A percentile compares a stretch with the other conserved stretches of the same genome.
These are phyloP conservation scores for Theretra japonica DNA, from an alignment of 2,888 invertebrate species.

Conservation along the genomic window DNA sequence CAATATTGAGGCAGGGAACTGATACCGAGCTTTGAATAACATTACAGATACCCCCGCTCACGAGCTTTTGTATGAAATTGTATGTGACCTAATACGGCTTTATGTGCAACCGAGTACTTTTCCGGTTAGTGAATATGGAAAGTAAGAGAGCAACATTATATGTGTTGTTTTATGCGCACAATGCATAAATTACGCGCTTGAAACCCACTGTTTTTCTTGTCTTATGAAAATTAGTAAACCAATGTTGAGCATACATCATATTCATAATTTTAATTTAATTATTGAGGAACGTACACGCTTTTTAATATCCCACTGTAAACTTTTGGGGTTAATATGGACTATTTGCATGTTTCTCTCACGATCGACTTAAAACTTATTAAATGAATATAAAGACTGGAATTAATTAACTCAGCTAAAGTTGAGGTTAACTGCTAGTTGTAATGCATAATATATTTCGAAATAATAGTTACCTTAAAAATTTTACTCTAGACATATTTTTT, in stretches of 20 bases:
- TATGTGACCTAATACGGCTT: constrained; percentile 23
- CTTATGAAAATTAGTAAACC: too few relatives aligned
- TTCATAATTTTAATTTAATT: too few relatives aligned
- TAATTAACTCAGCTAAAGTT: too few relatives aligned
- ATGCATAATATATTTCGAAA: background rate
- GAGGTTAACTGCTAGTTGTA: too few relatives aligned
- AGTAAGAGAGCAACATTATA: constrained; percentile 2
- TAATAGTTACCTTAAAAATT: background rate
- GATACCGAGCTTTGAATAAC: constrained; percentile 62
- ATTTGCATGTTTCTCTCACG: too few relatives aligned
- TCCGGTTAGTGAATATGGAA: constrained; percentile 10
- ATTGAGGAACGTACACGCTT: too few relatives aligned
- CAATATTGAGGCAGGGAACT: constrained; percentile 68
- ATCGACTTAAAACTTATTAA: too few relatives aligned
- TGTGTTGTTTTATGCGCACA: background rate
- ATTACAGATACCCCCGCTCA: constrained; percentile 53
- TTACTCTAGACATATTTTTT: background rate
- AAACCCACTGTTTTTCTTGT: background rate
- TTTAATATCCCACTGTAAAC: too few relatives aligned
- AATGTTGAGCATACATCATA: too few relatives aligned
- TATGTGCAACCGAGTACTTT: constrained; percentile 15
- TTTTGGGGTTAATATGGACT: too few relatives aligned
- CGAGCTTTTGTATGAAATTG: constrained; percentile 32
- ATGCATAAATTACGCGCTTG: background rate
- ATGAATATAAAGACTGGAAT: too few relatives aligned